These are phyloP conservation scores for Zosterops japonicus DNA, from an alignment of 2,113 vertebrate species.

Conservation along the genomic window DNA sequence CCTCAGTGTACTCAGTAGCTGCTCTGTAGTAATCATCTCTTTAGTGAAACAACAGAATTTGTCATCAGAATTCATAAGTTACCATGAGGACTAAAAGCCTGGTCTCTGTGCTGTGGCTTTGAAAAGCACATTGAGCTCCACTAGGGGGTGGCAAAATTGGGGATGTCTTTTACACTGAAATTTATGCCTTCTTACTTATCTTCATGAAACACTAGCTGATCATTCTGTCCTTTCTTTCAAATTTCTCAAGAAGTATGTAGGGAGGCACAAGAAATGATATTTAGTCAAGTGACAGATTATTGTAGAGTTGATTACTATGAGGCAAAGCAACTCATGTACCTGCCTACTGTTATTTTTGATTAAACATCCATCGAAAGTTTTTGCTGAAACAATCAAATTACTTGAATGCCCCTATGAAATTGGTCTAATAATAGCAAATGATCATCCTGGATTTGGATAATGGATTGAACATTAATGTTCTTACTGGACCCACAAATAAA, in stretches of 20 bases:
- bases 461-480: background rate
- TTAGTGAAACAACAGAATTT: background rate
- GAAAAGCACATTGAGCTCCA: background rate
- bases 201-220: background rate
- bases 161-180: background rate
- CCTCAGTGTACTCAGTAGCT: background rate
- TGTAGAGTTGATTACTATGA: background rate
- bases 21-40: background rate
- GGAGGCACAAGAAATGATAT: background rate
- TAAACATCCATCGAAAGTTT: background rate
- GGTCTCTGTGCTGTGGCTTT: background rate
- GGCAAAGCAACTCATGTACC: background rate
- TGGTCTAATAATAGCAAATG: background rate
- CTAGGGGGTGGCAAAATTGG: background rate
- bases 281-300: constrained; percentile 19
- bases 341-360: constrained; percentile 2
- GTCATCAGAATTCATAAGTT: background rate
- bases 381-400: background rate
- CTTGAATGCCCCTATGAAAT: background rate
- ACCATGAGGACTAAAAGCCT: background rate
- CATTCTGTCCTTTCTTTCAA: background rate
- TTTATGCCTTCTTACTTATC: background rate
- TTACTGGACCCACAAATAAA: background rate
- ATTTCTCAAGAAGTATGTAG: background rate
- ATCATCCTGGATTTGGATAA: background rate